Evolutionary conservation across 2,888 invertebrate genomes (phyloP).

Genomic region (Orthonychiurus folsomi): DNA sequence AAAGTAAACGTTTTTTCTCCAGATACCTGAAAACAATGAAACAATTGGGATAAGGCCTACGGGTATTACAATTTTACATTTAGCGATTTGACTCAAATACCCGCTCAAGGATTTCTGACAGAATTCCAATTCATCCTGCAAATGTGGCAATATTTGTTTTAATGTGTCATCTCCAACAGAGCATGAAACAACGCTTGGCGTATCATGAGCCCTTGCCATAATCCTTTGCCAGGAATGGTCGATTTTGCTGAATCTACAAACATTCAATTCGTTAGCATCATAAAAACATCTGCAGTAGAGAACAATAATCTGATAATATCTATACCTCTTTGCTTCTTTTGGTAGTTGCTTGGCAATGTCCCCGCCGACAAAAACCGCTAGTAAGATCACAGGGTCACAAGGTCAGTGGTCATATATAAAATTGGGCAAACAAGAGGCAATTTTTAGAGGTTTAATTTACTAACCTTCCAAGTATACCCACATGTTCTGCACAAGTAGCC

Average conservation of each 20-base stretch:
- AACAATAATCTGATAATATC: too few species aligned
- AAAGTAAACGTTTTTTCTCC: constrained; percentile 85
- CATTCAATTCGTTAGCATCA: background rate
- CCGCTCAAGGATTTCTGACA: constrained; percentile 96
- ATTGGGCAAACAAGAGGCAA: too few species aligned
- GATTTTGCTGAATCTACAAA: constrained; percentile 71
- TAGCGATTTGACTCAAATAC: constrained; percentile 37
- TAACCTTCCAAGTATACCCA: constrained; percentile 83
- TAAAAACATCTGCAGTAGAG: background rate
- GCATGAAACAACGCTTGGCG: constrained; percentile 88
- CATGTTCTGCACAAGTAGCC: constrained; percentile 94
- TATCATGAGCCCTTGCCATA: constrained; percentile 93
- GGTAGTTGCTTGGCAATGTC: constrained; percentile 97
- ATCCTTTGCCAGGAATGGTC: constrained; percentile 98
- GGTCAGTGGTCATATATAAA: background rate
- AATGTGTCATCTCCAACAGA: constrained; percentile 92
- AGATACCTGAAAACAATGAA: constrained; percentile 57
- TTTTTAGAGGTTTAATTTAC: background rate
- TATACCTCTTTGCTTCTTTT: constrained; percentile 76
- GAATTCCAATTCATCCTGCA: constrained; percentile 90
- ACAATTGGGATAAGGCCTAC: background rate
- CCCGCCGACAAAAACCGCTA: constrained; percentile 91
- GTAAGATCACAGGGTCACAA: background rate
- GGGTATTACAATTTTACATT: background rate
- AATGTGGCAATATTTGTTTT: constrained; percentile 80